Evolutionary conservation across 1,140 invertebrate species (phyloP).

Genomic region (Drosophila auraria): DNA sequence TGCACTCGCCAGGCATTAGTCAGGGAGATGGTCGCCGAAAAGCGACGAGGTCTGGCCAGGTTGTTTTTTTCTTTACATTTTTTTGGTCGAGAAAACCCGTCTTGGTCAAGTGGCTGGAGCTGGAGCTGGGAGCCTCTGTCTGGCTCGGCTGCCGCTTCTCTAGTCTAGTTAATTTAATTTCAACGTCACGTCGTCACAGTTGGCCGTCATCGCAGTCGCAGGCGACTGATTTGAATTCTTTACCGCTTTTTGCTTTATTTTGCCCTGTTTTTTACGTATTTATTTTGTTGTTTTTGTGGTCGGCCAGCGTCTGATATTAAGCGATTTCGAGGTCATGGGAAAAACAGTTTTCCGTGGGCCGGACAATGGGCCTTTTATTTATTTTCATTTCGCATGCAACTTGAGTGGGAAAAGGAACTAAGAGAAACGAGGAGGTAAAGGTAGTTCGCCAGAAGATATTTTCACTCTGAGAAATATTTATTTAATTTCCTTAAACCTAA

Average conservation of each 20-base stretch:
- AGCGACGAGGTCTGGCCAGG: conserved; percentile 7
- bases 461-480: background rate
- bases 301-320: conserved; percentile 59
- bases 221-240: conserved; percentile 70
- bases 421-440: background rate
- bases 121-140: conserved; percentile 33
- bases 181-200: conserved; percentile 77
- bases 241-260: conserved; percentile 18
- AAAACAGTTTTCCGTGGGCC: conserved; percentile 53
- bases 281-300: conserved; percentile 38
- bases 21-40: conserved; percentile 46
- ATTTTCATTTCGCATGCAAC: conserved; percentile 59
- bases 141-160: conserved; percentile 52
- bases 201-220: conserved; percentile 47
- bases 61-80: background rate
- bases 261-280: background rate
- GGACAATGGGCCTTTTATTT: conserved; percentile 58
- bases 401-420: conserved; percentile 8
- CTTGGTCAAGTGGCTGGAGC: conserved; percentile 66
- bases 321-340: conserved; percentile 77
- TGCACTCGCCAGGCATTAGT: conserved; percentile 72
- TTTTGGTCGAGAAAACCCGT: conserved; percentile 47
- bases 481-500: background rate
- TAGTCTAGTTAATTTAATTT: conserved; percentile 83
- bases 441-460: background rate